Evolutionary conservation across 2,113 vertebrate genomes (phyloP), one percentile per base, ranked within the genome.

Genomic region (Triplophysa siluroides): DNA sequence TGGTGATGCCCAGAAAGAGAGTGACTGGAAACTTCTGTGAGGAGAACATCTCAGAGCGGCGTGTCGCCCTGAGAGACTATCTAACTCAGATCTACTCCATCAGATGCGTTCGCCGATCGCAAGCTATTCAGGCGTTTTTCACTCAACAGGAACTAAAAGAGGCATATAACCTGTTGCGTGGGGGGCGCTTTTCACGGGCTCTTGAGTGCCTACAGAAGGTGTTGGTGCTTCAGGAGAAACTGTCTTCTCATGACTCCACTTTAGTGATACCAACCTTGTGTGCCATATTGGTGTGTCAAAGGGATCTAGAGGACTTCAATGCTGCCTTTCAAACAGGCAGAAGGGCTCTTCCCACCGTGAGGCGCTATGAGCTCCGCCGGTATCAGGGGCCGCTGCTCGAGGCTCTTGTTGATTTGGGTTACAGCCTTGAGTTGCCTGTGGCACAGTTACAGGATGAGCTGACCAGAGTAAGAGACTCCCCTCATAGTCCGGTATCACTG

Each of bases 51-150:
- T 67, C 81, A 0, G 95, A 94, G 87, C 93, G 97, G 1, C 93
- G 94, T 63, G 81, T 93, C 73, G 94, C 92, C 14, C 93, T 98
- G 69, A 91, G 92, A 82, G 95, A 98, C 80, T 99, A 97, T 85
- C 89, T 99, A 66, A 88, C 92, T 0, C 64, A 91, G 52, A 87
- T 97, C 0, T 95, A 93, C 76, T 81, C 91, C 6, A 80, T 91
- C 47, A 93, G 92, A 84, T 93, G 85, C 7, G 85, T 95, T 54
- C 91, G 94, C 33, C 92, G 89, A 58, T 95, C 94, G 0, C 88
- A 88, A 1, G 86, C 77, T 2, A 95, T 96, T 74, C 65, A 90
- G 0, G 85, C 86, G 4, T 98, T 98, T 87, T 93, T 99, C 81
- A 95, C 93, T 0, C 88, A 91, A 69, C 90, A 85, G 0, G 97